Evolutionary conservation across 2,888 invertebrate genomes (phyloP), one percentile per base, ranked within the genome.

Genomic region (Eilema caniola): DNA sequence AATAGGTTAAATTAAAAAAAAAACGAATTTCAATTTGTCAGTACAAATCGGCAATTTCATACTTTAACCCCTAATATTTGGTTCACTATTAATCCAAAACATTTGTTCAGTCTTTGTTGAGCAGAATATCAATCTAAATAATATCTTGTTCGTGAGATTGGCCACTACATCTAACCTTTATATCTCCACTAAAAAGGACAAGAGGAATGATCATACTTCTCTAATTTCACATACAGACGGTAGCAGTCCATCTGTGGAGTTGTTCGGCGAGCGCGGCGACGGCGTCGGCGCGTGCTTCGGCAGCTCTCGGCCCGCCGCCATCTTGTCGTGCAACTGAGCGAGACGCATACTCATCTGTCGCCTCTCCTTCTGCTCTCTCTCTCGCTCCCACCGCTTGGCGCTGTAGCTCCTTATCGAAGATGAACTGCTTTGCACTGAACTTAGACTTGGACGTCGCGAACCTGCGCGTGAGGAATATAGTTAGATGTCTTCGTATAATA

Each of bases 361-460:
- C 85, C 97, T 96, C 87, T 98, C 98, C 89, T 98, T 98, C 89
- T 98, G 97, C 88, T 97, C 98, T 71, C 97, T 93, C 87, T 98
- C 98, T 82, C 97, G 96, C 89, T 98, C 98, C 92, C 97, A 97
- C 77, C 97, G 96, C 89, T 97, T 96, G 82, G 97, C 96, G 88
- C 98, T 98, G 93, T 97, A 98, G 92, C 98, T 98, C 88, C 97
- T 96, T 77, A 98, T 96, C 66, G 98, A 98, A 75, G 97, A 98
- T 83, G 97, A 97, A 89, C 97, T 97, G 96, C 98, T 98, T 90
- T 98, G 98, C 85, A 98, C 96, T 78, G 98, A 98, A 81, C 97
- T 97, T 96, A 98, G 95, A 96, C 98, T 98, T 95, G 98, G 98
- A 96, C 98, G 97, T 96, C 98, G 96, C 89, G 98, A 98, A 96